Conservation (phyloP, 2,888 invertebrate genomes). For the Erebia aethiops region DNA sequence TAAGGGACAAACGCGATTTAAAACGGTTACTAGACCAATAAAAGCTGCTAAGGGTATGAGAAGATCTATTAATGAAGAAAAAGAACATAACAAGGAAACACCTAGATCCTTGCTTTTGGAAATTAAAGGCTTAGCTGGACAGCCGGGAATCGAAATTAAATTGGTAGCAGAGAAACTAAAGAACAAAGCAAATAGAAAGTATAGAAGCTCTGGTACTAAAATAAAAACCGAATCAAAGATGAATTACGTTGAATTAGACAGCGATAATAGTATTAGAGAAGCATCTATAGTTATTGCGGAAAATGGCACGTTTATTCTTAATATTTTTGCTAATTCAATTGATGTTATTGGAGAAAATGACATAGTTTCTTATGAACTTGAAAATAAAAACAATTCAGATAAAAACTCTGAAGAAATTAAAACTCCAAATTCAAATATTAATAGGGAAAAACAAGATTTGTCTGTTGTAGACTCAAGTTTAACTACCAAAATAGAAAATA, state of each 20-base stretch:
- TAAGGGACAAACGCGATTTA: background rate
- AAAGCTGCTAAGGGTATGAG: conserved; percentile 48
- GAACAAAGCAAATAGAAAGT: conserved; percentile 30
- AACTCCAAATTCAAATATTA: background rate
- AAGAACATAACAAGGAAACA: background rate
- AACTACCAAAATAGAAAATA: background rate
- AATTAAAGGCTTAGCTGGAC: conserved; percentile 49
- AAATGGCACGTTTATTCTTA: conserved; percentile 33
- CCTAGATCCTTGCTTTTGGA: conserved; percentile 49
- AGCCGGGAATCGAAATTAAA: conserved; percentile 56
- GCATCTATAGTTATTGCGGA: conserved; percentile 23
- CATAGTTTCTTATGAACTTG: background rate
- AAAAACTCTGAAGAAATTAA: background rate
- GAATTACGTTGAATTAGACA: conserved; percentile 6
- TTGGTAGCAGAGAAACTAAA: conserved; percentile 42
- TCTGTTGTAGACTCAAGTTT: background rate
- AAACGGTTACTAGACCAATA: conserved; percentile 16
- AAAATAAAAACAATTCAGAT: background rate
- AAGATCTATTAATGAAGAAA: conserved; percentile 48
- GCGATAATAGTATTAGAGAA: conserved; percentile 9
- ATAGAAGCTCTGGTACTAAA: conserved; percentile 14
- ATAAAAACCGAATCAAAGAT: conserved; percentile 17
- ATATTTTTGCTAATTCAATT: conserved; percentile 28
- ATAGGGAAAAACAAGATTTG: background rate
- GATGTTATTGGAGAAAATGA: conserved; percentile 1